Evolutionary conservation across 2,797 vertebrate species (phyloP), one percentile per base, ranked within the genome.

Genomic region (Helicolenus hilgendorfi): DNA sequence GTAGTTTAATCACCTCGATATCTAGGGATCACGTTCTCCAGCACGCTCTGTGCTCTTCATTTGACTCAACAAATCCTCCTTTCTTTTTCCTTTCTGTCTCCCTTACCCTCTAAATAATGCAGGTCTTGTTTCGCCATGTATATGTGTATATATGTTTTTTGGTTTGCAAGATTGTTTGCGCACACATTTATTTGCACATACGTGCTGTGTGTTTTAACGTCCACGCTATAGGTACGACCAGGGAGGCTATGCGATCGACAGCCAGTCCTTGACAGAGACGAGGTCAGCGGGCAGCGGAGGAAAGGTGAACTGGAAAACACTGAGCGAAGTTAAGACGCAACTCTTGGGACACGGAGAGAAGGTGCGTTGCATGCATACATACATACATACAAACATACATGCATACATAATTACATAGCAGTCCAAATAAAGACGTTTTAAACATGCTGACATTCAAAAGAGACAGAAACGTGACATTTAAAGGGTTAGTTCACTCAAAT

Each of bases 291-390:
- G 77, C 22, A 81, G 87, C 2, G 64, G 80, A 62, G 63, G 67
- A 36, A 92, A 6, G 38, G 75, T 33, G 31, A 95, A 94, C 84
- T 96, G 96, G 96, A 97, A 93, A 88, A 87, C 74, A 24, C 87
- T 97, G 72, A 94, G 87, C 4, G 94, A 95, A 0, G 7, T 96
- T 36, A 96, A 96, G 89, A 74, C 62, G 35, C 94, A 95, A 79
- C 58, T 87, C 1, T 53, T 96, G 92, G 96, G 95, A 74, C 94
- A 94, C 0, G 67, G 82, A 72, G 94, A 94, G 56, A 96, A 96
- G 96, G 96, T 96, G 36, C 36, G 49, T 15, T 72, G 1, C 36
- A n/a, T 6, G 1, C 60, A 33, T 33, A 0, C 60, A 31, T 31
- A 5, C 26, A 60, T 59, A 33, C 45, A 58, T 20, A 5, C 27